Conservation (phyloP, 2,888 invertebrate genomes). For the Lasioglossum vierecki region DNA sequence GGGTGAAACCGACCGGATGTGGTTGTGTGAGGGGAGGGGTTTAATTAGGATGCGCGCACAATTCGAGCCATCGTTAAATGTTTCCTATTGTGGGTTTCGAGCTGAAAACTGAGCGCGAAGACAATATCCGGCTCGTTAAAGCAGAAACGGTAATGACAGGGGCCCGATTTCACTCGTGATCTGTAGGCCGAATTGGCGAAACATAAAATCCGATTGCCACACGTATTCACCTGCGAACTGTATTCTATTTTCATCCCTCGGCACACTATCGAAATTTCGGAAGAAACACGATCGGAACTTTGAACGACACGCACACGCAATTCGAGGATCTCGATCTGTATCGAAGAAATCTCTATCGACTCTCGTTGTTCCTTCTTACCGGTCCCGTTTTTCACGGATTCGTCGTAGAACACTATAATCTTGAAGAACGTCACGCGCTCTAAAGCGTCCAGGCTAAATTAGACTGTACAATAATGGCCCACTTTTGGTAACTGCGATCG, state of each 20-base stretch:
- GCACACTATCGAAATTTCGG: neutral
- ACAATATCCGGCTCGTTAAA: neutral
- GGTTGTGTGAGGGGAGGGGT: neutral
- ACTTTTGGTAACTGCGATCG: constrained; percentile 55
- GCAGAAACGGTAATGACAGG: neutral
- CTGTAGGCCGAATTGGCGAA: neutral
- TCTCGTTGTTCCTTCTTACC: neutral
- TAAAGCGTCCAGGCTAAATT: constrained; percentile 51
- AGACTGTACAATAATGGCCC: constrained; percentile 69
- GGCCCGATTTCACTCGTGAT: neutral
- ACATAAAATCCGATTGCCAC: neutral
- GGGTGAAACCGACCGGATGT: constrained; percentile 3
- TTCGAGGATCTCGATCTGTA: neutral
- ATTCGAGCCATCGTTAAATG: constrained; percentile 18
- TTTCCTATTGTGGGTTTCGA: constrained; percentile 13
- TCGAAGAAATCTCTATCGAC: constrained; percentile 30
- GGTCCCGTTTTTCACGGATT: neutral
- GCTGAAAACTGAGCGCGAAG: neutral
- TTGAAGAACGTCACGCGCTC: constrained; percentile 42
- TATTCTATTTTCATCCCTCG: neutral
- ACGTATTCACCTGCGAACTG: neutral
- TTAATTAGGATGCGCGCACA: constrained; percentile 12
- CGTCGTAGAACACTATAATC: constrained; percentile 36
- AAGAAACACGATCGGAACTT: constrained; percentile 46
- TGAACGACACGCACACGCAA: neutral